Percentiles rank a stretch among this genome's conserved stretches.
phyloP scores from a whole-genome alignment of 2,797 vertebrate genomes.

The Spea hammondii region DNA sequence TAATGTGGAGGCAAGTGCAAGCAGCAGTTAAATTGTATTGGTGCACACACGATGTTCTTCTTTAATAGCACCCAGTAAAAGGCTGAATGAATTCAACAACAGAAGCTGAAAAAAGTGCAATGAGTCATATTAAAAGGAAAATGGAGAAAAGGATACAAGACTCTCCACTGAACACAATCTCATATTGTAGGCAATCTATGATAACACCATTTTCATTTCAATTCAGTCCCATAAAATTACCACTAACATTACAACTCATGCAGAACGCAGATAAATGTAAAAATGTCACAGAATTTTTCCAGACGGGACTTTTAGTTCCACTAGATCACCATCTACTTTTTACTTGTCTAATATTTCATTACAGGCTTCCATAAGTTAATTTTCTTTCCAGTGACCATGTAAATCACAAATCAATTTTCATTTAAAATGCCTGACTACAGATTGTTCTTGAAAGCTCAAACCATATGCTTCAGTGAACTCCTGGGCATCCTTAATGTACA shows the following conservation, averaged over 20 bases:
- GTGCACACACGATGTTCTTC: slow-evolving; percentile 71
- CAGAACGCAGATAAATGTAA: slow-evolving; percentile 98
- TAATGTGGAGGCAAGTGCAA: slow-evolving; percentile 62
- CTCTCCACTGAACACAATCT: slow-evolving; percentile 90
- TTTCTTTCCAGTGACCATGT: slow-evolving; percentile 98
- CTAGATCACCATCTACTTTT: slow-evolving; percentile 93
- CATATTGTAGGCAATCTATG: slow-evolving; percentile 91
- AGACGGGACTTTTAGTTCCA: slow-evolving; percentile 96
- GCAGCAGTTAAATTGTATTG: slow-evolving; percentile 70
- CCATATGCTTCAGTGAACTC: slow-evolving; percentile 77
- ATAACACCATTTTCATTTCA: slow-evolving; percentile 96
- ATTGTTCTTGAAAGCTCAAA: slow-evolving; percentile 88
- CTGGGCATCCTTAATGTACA: slow-evolving; percentile 81
- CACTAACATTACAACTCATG: slow-evolving; percentile 99
- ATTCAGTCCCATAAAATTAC: slow-evolving; percentile 99
- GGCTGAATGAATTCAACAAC: slow-evolving; percentile 85
- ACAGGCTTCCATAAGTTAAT: slow-evolving; percentile 98
- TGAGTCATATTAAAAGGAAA: slow-evolving; percentile 87
- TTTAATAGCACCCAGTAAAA: slow-evolving; percentile 83
- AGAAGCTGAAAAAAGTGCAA: slow-evolving; percentile 81
- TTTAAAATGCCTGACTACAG: slow-evolving; percentile 95
- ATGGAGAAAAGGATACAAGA: slow-evolving; percentile 83
- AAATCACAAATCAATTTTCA: slow-evolving; percentile 99
- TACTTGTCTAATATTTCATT: slow-evolving; percentile 99
- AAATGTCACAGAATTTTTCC: slow-evolving; percentile 98